These are phyloP conservation scores for Thalassaphorura encarpata DNA, from an alignment of 1,140 invertebrate genomes.

Conservation along the genomic window DNA sequence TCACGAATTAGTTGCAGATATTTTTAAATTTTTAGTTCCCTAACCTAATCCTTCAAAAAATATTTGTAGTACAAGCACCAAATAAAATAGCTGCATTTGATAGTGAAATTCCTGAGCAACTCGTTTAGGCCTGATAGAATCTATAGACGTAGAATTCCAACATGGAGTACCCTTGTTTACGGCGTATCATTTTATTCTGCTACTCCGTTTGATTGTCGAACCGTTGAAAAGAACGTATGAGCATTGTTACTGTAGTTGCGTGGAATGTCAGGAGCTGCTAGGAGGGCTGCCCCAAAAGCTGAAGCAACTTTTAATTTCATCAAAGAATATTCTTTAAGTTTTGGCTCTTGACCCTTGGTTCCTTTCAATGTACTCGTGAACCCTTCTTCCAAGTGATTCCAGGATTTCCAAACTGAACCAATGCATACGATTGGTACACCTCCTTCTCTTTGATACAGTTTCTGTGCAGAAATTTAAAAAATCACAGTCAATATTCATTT, in stretches of 20 bases:
- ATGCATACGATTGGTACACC: conserved; percentile 79
- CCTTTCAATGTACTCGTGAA: conserved; percentile 48
- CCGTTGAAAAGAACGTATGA: too few species aligned
- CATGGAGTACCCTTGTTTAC: too few species aligned
- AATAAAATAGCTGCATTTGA: too few species aligned
- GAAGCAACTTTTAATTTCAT: conserved; percentile 51
- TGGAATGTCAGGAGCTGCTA: conserved; percentile 41
- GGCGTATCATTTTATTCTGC: too few species aligned
- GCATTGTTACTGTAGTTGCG: not conserved
- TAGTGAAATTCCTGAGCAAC: too few species aligned
- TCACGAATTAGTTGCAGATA: too few species aligned
- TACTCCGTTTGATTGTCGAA: too few species aligned
- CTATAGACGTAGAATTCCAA: too few species aligned
- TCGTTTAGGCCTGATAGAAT: too few species aligned
- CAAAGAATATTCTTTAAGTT: conserved; percentile 51
- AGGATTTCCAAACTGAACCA: conserved; percentile 93
- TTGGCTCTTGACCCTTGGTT: not conserved
- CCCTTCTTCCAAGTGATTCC: conserved; percentile 64
- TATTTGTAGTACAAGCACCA: too few species aligned
- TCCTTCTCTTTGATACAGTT: conserved; percentile 44
- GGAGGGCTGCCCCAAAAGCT: conserved; percentile 62
- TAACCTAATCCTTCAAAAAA: too few species aligned
- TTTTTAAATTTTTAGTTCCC: too few species aligned
- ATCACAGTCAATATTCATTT: not conserved
- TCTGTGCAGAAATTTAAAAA: conserved; percentile 34